phyloP scores from a whole-genome alignment of 2,113 vertebrate species.

The Phylloscopus trochilus region DNA sequence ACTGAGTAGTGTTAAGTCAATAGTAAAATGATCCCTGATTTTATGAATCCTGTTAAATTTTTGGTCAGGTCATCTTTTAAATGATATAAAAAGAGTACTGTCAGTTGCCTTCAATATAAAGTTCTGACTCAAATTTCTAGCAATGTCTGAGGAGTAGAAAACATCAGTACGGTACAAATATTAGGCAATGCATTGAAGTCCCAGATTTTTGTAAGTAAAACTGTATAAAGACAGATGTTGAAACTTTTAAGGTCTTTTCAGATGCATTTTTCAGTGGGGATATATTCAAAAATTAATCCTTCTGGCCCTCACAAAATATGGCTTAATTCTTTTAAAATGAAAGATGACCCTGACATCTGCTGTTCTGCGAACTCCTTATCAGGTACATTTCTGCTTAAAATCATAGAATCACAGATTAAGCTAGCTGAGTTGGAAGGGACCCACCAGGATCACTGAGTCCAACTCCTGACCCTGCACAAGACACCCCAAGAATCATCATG shows the following conservation, averaged over 20 bases:
- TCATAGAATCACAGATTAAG: background rate
- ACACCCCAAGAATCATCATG: background rate
- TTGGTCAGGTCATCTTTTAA: constrained; percentile 83
- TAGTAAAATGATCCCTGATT: constrained; percentile 87
- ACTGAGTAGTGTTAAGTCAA: constrained; percentile 82
- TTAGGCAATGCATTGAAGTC: constrained; percentile 64
- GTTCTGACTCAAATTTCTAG: constrained; percentile 72
- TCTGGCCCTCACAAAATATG: constrained; percentile 76
- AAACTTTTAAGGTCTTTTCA: constrained; percentile 49
- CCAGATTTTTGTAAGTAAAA: constrained; percentile 70
- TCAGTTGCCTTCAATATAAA: constrained; percentile 76
- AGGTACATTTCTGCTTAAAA: constrained; percentile 52
- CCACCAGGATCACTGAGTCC: background rate
- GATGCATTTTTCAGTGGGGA: constrained; percentile 57
- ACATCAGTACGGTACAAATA: constrained; percentile 70
- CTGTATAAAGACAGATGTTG: constrained; percentile 70
- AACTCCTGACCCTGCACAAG: background rate
- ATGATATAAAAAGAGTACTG: constrained; percentile 77
- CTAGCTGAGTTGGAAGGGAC: background rate
- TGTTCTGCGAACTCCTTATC: constrained; percentile 64
- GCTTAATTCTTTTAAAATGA: constrained; percentile 77
- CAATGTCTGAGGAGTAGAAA: constrained; percentile 76
- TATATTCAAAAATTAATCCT: constrained; percentile 69
- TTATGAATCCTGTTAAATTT: constrained; percentile 80
- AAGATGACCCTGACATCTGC: constrained; percentile 76